Evolutionary conservation across 2,797 vertebrate species (phyloP), one percentile per base, ranked within the genome.

Genomic region (Trachurus trachurus): DNA sequence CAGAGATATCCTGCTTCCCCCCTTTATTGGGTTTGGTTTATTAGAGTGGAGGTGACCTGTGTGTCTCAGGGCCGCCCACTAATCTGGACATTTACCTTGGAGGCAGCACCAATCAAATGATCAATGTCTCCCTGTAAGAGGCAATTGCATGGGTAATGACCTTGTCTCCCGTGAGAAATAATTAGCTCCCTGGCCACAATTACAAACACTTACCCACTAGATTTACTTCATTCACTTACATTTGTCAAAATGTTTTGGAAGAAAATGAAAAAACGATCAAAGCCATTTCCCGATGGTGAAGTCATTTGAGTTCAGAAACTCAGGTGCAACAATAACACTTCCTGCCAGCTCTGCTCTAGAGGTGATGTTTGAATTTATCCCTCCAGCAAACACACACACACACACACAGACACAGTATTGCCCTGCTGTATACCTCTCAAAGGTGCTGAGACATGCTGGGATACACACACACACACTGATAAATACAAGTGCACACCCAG

Each of bases 41-140:
- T 70, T 67, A 59, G 8, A 59, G 1, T 54, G 11, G 19, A 71
- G 57, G 73, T 77, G 42, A 82, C 74, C 71, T 34, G 31, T 31
- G 53, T n/a, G 21, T 65, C 53, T 65, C 29, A n/a, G 19, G 66
- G 6, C 9, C 37, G 16, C 3, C 21, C 44, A 19, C 52, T 58
- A 63, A 77, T 75, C 44, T 34, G 13, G 34, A 73, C 62, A 39
- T 71, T 52, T 59, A 69, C 21, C 72, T 80, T 82, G 31, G 39
- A 73, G 63, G 66, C 56, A 76, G 47, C 65, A 66, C 66, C 64
- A 65, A 74, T 73, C 72, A 81, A 72, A 75, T 82, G 71, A 86
- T 85, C 82, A 78, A 70, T 79, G 12, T 37, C 64, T 42, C 34
- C 47, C 22, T 66, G 34, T 49, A 71, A 50, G 60, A 67, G 50